Base-by-base conservation (phyloP, 2,113 vertebrate species). In the Pseudopodoces humilis region DNA sequence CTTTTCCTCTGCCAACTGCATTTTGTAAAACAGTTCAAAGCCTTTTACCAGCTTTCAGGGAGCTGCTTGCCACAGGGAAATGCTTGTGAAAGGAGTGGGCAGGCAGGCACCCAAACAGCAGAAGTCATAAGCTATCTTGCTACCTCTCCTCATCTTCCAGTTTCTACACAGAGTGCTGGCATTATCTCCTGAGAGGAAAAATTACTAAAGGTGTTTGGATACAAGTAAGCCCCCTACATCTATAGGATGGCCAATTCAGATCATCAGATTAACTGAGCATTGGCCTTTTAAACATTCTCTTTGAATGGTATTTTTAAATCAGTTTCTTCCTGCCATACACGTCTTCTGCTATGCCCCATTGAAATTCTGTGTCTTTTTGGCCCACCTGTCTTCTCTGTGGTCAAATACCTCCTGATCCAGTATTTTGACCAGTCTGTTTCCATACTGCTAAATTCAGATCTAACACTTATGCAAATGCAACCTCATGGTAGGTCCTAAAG, bases 1-100 rank as follows among this genome's bases (percentile, higher is more conserved):
- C 83, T 95, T 83, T 91, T 83, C 72, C 80, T 94, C 83, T 96
- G 96, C 96, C 95, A 97, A 97, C 72, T 88, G 86, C 90, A 78
- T 95, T 96, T 94, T 95, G 96, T 95, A 96, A 95, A 95, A 94
- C 95, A 97, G 95, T 96, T 97, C 96, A 97, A 96, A 97, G 95
- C 88, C 94, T 95, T 93, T 95, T 95, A 97, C 94, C 92, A 96
- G 94, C 83, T 97, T 97, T 94, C 94, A 95, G 88, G 59, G 83
- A 97, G 86, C 86, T 95, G 83, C 91, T 68, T 97, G 94, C 96
- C 95, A 97, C 95, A 86, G 69, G 83, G 91, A 95, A 86, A 81
- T 83, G 91, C 94, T 82, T 95, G 92, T 92, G 96, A 96, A 96
- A 97, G 80, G 86, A 96, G 96, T 97, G 91, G 95, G 96, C 80